Conservation (phyloP, 2,113 vertebrate genomes). For the Rhinogobius similis region DNA sequence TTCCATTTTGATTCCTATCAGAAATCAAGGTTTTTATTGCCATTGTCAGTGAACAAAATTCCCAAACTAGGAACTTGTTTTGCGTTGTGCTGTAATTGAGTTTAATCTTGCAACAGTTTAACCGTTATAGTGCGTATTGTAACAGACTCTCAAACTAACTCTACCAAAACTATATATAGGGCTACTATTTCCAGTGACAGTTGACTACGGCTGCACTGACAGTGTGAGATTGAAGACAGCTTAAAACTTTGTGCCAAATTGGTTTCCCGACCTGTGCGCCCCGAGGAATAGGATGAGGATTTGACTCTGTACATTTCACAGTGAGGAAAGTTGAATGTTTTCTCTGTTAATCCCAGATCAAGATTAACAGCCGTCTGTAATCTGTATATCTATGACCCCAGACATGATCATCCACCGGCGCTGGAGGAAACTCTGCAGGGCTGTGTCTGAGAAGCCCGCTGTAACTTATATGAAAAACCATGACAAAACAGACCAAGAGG, state of each 20-base stretch:
- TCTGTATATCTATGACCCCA: constrained; percentile 10
- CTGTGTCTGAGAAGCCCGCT: neutral
- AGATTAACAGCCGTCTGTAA: constrained; percentile 9
- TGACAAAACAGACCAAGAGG: neutral
- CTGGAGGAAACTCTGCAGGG: neutral
- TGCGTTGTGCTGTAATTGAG: no score
- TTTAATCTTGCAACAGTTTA: neutral
- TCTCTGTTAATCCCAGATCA: constrained; percentile 27
- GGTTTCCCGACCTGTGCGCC: constrained; percentile 5
- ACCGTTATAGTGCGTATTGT: neutral
- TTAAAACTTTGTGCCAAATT: constrained; percentile 9
- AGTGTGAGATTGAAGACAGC: neutral
- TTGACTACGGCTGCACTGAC: neutral
- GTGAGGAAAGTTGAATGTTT: constrained; percentile 16
- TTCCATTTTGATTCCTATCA: no score
- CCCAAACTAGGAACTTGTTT: no score
- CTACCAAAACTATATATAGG: neutral
- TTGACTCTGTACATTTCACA: constrained; percentile 4
- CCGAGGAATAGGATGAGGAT: constrained; percentile 1
- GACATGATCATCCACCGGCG: neutral
- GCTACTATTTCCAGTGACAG: neutral
- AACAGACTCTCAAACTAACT: neutral
- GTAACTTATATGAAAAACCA: neutral
- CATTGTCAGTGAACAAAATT: no score
- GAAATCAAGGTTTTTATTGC: no score